phyloP scores from a whole-genome alignment of 2,113 vertebrate genomes.

The Sebastes fasciatus region DNA sequence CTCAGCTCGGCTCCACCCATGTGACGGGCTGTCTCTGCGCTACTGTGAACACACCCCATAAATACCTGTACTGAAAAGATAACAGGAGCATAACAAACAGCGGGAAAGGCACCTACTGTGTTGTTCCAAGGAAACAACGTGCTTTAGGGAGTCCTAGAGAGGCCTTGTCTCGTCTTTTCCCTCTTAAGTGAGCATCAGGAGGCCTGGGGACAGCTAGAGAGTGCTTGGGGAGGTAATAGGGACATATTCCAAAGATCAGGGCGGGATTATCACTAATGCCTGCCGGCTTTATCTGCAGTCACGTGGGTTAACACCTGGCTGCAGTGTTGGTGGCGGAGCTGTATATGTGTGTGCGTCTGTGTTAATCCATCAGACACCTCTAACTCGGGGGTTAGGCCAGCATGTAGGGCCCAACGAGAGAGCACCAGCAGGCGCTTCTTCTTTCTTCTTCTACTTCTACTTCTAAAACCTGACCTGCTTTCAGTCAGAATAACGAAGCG shows the following conservation, averaged over 20 bases:
- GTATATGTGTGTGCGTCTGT: conserved; percentile 57
- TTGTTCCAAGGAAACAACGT: conserved; percentile 61
- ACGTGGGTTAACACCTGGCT: conserved; percentile 85
- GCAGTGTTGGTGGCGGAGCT: conserved; percentile 69
- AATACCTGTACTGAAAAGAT: conserved; percentile 65
- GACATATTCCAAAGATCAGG: conserved; percentile 86
- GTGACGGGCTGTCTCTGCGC: conserved; percentile 44
- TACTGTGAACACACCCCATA: conserved; percentile 63
- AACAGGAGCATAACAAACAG: conserved; percentile 62
- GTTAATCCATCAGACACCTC: conserved; percentile 78
- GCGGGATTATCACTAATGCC: conserved; percentile 86
- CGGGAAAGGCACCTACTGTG: conserved; percentile 73
- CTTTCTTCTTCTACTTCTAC: conserved; percentile 15
- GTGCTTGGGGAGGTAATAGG: conserved; percentile 74
- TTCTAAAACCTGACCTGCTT: conserved; percentile 24
- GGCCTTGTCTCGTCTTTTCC: conserved; percentile 63
- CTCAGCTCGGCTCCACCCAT: conserved; percentile 56
- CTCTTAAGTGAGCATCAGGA: conserved; percentile 72
- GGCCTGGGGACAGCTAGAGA: conserved; percentile 73
- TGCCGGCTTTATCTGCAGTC: conserved; percentile 83
- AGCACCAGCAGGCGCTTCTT: conserved; percentile 36
- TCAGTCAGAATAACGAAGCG: conserved; percentile 28
- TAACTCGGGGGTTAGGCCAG: conserved; percentile 61
- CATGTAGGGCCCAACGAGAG: conserved; percentile 32
- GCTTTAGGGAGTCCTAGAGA: conserved; percentile 61